phyloP scores from a whole-genome alignment of 2,113 vertebrate species.

The Hippocampus guttulatus region DNA sequence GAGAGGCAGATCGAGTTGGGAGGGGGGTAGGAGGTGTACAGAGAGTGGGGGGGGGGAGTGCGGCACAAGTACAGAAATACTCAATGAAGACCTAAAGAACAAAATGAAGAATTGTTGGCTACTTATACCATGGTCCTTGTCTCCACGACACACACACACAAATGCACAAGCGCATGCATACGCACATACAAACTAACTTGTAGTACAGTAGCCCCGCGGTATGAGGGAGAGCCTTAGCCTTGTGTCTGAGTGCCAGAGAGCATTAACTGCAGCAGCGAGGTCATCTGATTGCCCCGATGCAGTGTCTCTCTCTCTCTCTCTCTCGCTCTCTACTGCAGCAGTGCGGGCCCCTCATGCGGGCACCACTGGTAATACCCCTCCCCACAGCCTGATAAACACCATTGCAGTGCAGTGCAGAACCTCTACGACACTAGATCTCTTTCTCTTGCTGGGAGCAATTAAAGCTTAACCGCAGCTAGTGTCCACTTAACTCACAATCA shows the following conservation, averaged over 20 bases:
- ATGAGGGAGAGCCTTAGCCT: conserved; percentile 52
- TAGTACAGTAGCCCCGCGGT: conserved; percentile 56
- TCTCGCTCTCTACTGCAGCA: conserved; percentile 51
- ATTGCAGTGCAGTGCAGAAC: neutral
- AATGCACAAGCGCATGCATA: conserved; percentile 7
- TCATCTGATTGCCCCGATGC: conserved; percentile 70
- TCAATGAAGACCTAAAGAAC: conserved; percentile 19
- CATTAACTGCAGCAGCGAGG: conserved; percentile 74
- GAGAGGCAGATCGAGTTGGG: conserved; percentile 40
- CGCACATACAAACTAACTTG: conserved; percentile 41
- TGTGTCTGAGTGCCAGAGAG: conserved; percentile 64
- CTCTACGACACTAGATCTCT: conserved; percentile 27
- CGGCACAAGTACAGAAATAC: conserved; percentile 6
- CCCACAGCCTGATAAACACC: neutral
- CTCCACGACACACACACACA: conserved; percentile 20
- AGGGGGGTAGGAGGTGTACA: conserved; percentile 61
- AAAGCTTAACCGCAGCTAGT: conserved; percentile 14
- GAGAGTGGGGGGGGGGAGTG: conserved; percentile 24
- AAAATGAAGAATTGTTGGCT: conserved; percentile 18
- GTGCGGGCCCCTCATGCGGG: conserved; percentile 46
- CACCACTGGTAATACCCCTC: conserved; percentile 33
- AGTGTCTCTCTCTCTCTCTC: conserved; percentile 40
- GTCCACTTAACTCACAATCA: conserved; percentile 18
- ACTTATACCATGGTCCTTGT: conserved; percentile 19
- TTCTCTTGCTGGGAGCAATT: conserved; percentile 33